Evolutionary conservation across 2,797 vertebrate genomes (phyloP), one percentile per base, ranked within the genome.

Genomic region (Natrix natrix): DNA sequence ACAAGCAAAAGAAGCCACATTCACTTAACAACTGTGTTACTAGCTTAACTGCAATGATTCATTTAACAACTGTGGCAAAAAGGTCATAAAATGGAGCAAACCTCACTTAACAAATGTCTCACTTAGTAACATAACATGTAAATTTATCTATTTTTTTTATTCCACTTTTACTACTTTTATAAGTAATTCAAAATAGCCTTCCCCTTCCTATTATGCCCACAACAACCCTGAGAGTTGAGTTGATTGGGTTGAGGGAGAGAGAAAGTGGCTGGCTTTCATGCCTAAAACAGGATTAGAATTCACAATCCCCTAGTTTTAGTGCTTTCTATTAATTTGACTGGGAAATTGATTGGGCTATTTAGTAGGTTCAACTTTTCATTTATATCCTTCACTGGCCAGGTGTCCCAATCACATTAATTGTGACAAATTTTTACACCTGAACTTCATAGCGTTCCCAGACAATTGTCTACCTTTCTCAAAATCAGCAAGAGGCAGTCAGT

Each of bases 401-500:
- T 0, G 28, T 83, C 89, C 22, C 32, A 52, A 37, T 90, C 89
- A 66, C 48, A 69, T 37, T n/a, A 22, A n/a, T 74, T 88, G 63
- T 52, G 69, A 93, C 93, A 95, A 8, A 87, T n/a, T 92, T 28
- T 92, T 88, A 92, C 55, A 91, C 88, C 89, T 59, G 90, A 1
- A 7, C 26, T 12, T 93, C 1, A 90, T 5, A 88, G 16, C 37
- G 92, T 94, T 93, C 87, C 90, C 20, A 54, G 90, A 28, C 87
- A 91, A 7, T 14, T 92, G 26, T 59, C 60, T 91, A 90, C 90
- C 55, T 91, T 91, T 91, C 48, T 66, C 52, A 60, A 94, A 96
- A 94, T 48, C 24, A 94, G 92, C 92, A 92, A 86, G 91, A 94
- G 17, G 10, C 87, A 28, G 89, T 8, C 60, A 91, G 94, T 92